phyloP scores from a whole-genome alignment of 1,140 invertebrate genomes.

The Solen grandis region DNA sequence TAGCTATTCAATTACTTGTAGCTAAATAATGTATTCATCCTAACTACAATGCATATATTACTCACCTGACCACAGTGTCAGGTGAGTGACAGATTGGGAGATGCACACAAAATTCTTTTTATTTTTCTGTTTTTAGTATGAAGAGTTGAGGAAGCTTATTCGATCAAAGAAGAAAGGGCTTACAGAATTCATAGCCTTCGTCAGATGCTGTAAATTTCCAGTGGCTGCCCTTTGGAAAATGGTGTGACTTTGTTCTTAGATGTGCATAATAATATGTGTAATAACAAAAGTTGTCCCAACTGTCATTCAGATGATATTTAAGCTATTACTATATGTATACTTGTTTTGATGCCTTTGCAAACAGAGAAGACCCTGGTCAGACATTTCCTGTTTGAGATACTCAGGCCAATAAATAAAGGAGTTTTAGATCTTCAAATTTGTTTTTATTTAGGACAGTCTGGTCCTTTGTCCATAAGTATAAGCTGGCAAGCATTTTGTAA shows the following conservation, averaged over 20 bases:
- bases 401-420: too few species aligned
- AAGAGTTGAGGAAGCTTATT: slow-evolving; percentile 67
- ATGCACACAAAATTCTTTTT: too few species aligned
- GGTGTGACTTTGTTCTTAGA: slow-evolving; percentile 61
- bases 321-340: too few species aligned
- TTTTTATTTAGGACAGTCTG: background rate
- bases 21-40: too few species aligned
- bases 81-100: too few species aligned
- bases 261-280: slow-evolving; percentile 17
- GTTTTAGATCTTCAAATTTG: too few species aligned
- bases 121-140: slow-evolving; percentile 64
- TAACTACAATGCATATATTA: too few species aligned
- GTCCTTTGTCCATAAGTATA: background rate
- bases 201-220: slow-evolving; percentile 62
- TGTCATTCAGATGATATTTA: background rate
- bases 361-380: too few species aligned
- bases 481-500: background rate
- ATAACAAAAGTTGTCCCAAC: background rate
- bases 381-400: too few species aligned
- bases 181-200: slow-evolving; percentile 57
- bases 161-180: slow-evolving; percentile 64
- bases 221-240: slow-evolving; percentile 61
- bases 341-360: too few species aligned
- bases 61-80: too few species aligned
- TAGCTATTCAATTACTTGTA: too few species aligned